Evolutionary conservation across 2,888 invertebrate species (phyloP), one percentile per base, ranked within the genome.

Genomic region (Bursaphelenchus okinawaensis): DNA sequence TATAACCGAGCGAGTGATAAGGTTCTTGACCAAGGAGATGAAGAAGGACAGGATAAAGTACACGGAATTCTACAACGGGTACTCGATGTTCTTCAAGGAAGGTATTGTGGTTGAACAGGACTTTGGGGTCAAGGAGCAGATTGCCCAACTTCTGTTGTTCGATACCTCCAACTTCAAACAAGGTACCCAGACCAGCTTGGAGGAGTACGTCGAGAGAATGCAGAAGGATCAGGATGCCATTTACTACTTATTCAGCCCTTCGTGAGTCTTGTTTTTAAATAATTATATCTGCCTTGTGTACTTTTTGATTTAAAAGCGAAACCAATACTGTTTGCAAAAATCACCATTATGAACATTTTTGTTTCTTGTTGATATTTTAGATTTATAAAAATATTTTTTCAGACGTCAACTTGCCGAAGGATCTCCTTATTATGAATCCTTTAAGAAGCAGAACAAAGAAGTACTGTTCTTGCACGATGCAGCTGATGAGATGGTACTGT

Each of bases 391-490:
- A n/a, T n/a, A n/a, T 24, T 1, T 40, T 19, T 69, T 16, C 23
- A 94, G 93, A 83, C 93, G 96, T 26, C 88, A 89, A 67, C 86
- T 96, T 62, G 96, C 96, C 0, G 92, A 93, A 84, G 88, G 90
- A 0, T 95, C 95, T 0, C 95, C 96, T 0, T 96, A 96, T 83
- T 92, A 89, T 79, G 96, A 96, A 85, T 90, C 91, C 12, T 86
- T 96, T 19, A 91, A 91, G 83, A 89, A 90, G 81, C 89, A 89
- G 59, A 89, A 91, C 74, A 88, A 90, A 6, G 93, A 95, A 85
- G 94, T 96, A 0, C 84, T 96, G 16, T 96, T 93, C 85, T 92
- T 94, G 81, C 94, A 91, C 79, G 95, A 96, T 82, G 90, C 91
- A n/a, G 93, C 94, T 77, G 96, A 98, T 83, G 96, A 96, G 84